These are phyloP conservation scores for Romanogobio albipinnatus DNA, from an alignment of 2,113 vertebrate species.

Conservation along the genomic window DNA sequence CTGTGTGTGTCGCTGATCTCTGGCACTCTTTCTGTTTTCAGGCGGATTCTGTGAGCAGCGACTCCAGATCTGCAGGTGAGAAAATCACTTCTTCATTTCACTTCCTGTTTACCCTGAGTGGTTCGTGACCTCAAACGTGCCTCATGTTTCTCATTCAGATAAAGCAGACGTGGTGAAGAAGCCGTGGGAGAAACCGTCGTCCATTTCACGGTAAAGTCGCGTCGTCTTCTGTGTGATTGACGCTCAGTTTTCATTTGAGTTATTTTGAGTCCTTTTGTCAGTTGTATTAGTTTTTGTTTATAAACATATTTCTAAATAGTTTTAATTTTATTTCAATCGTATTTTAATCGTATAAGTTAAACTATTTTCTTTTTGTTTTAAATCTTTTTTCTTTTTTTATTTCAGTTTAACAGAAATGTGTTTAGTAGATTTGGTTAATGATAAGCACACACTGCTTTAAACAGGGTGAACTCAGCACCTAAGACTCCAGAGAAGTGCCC, in stretches of 20 bases:
- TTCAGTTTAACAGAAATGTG: neutral
- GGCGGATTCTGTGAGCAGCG: constrained; percentile 67
- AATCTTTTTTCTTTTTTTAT: no score
- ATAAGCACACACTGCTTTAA: neutral
- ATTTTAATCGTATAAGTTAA: neutral
- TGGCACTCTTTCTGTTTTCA: constrained; percentile 51
- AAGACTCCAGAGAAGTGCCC: constrained; percentile 58
- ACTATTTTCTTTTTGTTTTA: neutral
- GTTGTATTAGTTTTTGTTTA: neutral
- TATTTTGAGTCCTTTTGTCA: neutral
- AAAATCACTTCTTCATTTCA: neutral
- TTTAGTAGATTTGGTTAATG: neutral
- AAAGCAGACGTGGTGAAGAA: constrained; percentile 74
- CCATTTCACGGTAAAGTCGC: constrained; percentile 76
- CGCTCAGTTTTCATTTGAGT: neutral
- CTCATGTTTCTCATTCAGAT: constrained; percentile 23
- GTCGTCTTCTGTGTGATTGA: no score
- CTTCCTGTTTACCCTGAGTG: neutral
- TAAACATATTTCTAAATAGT: neutral
- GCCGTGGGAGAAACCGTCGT: constrained; percentile 79
- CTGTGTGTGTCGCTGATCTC: constrained; percentile 11
- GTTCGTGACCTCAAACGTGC: neutral
- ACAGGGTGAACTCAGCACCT: constrained; percentile 64
- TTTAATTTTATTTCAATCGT: neutral
- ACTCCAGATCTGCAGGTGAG: constrained; percentile 65